Evolutionary conservation across 2,797 vertebrate genomes (phyloP), one percentile per base, ranked within the genome.

Genomic region (Denticeps clupeoides): DNA sequence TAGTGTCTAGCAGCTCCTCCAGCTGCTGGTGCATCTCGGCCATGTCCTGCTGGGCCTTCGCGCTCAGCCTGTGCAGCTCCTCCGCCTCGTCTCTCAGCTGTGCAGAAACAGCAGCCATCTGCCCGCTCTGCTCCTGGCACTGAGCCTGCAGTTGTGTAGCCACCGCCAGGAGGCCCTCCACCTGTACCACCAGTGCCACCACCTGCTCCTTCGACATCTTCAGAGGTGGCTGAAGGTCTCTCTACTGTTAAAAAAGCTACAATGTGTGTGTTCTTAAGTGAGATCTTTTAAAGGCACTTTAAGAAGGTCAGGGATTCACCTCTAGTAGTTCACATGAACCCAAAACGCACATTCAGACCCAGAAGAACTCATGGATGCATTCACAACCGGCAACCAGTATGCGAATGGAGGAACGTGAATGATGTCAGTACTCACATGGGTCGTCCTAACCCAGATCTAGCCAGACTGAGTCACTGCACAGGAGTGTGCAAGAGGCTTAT

Each of bases 1-100:
- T 73, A 42, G 67, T 68, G 48, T 78, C 75, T 49, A 72, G 58
- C 51, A 74, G 58, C 27, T 59, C 51, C 9, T 51, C 59, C 43
- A 77, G 37, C 2, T 55, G 41, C 40, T 71, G 70, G 40, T 53
- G 53, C 28, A 74, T 49, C 1, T 54, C 54, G 3, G 41, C 57
- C 67, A 70, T 63, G 50, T 77, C 70, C 28, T 58, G 51, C 37
- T 58, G 41, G 18, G 35, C 28, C 52, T 33, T 9, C 0, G 35
- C 13, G 3, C 16, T 41, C 19, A 55, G 42, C 29, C 45, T 15
- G 25, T 21, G 31, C 24, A 38, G 42, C 42, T 28, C 41, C 23
- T 55, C 47, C 28, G 47, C 25, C 40, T 63, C 58, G 15, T 59
- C 51, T 24, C 50, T 44, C 48, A 63, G 50, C 38, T 53, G 49